Evolutionary conservation across 2,888 invertebrate species (phyloP).

Genomic region (Dynastes hyllus): DNA sequence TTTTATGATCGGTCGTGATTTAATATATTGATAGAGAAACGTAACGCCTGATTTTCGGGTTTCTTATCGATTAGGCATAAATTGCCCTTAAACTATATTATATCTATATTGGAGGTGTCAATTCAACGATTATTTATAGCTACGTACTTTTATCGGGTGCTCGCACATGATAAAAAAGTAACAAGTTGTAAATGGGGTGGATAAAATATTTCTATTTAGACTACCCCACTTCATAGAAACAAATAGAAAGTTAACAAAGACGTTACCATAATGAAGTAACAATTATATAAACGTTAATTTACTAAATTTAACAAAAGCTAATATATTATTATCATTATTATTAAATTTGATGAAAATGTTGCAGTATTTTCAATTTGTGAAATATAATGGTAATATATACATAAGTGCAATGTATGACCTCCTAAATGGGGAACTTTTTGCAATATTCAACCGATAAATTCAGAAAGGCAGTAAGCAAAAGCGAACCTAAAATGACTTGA

Average conservation of each 20-base stretch:
- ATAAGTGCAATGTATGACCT: no score
- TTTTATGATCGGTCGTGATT: conserved; percentile 54
- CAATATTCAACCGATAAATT: no score
- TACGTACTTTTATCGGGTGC: conserved; percentile 32
- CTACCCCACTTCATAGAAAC: neutral
- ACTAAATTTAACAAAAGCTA: no score
- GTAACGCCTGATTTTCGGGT: conserved; percentile 46
- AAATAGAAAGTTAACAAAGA: neutral
- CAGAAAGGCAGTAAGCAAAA: no score
- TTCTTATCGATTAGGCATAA: conserved; percentile 54
- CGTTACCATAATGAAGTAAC: no score
- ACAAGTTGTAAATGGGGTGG: neutral
- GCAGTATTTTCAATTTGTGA: no score
- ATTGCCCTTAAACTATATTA: conserved; percentile 51
- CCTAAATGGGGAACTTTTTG: no score
- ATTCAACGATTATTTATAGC: conserved; percentile 46
- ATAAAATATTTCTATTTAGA: neutral
- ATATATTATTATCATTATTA: no score
- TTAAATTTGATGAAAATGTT: no score
- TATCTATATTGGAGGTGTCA: conserved; percentile 49
- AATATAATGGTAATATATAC: no score
- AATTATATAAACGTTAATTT: no score
- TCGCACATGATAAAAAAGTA: conserved; percentile 26
- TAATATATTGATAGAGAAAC: conserved; percentile 53
- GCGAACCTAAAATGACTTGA: no score